These are phyloP conservation scores for Rousettus madagascariensis DNA, from an alignment of 2,797 vertebrate genomes.

Conservation along the genomic window DNA sequence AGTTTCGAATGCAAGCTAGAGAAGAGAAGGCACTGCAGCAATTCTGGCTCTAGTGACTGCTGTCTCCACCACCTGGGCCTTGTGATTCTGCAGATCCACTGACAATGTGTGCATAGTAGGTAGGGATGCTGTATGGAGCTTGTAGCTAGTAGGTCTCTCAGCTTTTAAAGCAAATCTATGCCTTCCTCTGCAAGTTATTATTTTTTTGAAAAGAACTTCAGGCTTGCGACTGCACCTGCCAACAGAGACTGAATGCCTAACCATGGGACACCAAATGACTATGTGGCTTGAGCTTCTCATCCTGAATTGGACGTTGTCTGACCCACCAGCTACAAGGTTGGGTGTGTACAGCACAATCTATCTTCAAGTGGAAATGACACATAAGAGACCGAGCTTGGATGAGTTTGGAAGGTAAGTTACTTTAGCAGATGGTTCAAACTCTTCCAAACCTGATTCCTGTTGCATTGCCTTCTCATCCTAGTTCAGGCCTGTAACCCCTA, in stretches of 20 bases:
- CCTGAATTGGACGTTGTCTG: background rate
- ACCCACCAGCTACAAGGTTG: background rate
- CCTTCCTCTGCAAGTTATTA: background rate
- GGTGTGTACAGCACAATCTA: background rate
- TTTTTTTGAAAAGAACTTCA: background rate
- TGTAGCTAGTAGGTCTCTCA: background rate
- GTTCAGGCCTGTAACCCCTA: background rate
- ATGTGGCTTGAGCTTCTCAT: background rate
- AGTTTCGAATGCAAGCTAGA: background rate
- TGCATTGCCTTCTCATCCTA: background rate
- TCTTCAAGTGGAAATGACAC: background rate
- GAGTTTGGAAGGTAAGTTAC: background rate
- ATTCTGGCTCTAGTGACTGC: background rate
- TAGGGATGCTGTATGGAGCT: background rate
- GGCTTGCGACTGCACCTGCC: background rate
- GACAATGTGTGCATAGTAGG: background rate
- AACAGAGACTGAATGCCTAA: background rate
- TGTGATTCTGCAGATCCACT: background rate
- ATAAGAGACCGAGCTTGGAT: background rate
- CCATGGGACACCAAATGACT: background rate
- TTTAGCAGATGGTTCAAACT: background rate
- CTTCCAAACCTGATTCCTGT: background rate
- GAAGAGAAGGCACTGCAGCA: background rate
- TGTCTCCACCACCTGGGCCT: background rate
- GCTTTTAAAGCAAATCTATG: background rate